These are phyloP conservation scores for Eubasilissa regina DNA, from an alignment of 1,140 invertebrate species.

Conservation along the genomic window DNA sequence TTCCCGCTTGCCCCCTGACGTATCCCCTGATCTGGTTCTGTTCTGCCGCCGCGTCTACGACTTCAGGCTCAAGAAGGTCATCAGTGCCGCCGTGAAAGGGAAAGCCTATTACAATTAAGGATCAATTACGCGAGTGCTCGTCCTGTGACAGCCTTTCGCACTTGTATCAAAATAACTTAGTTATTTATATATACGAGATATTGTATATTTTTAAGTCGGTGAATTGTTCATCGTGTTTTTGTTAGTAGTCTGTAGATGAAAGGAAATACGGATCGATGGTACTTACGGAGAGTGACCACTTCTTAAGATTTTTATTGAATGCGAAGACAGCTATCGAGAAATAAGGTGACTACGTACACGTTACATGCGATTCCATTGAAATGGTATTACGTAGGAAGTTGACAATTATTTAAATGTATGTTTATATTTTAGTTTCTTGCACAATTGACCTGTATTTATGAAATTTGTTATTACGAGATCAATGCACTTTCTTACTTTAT, in stretches of 20 bases:
- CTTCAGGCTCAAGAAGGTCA: slow-evolving; percentile 87
- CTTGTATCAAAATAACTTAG: not conserved
- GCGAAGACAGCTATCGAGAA: no score
- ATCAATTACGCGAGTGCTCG: not conserved
- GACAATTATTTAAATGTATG: slow-evolving; percentile 11
- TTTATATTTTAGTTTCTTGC: slow-evolving; percentile 4
- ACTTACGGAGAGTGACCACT: no score
- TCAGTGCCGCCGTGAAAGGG: slow-evolving; percentile 60
- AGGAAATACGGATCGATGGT: no score
- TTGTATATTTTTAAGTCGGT: slow-evolving; percentile 4
- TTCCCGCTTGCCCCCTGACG: slow-evolving; percentile 79
- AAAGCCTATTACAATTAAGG: slow-evolving; percentile 27
- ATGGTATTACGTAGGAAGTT: slow-evolving; percentile 10
- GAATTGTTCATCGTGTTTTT: not conserved
- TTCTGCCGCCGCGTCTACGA: slow-evolving; percentile 96
- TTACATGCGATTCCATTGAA: not conserved
- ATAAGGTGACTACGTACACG: no score
- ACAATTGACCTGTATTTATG: not conserved
- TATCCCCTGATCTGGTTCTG: slow-evolving; percentile 89
- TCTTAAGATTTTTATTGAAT: no score
- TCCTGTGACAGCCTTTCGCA: not conserved
- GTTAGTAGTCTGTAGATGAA: no score
- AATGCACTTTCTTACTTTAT: slow-evolving; percentile 22
- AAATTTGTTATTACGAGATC: not conserved
- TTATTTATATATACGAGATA: not conserved